Conservation (phyloP, 2,113 vertebrate species). For the Scalopus aquaticus region DNA sequence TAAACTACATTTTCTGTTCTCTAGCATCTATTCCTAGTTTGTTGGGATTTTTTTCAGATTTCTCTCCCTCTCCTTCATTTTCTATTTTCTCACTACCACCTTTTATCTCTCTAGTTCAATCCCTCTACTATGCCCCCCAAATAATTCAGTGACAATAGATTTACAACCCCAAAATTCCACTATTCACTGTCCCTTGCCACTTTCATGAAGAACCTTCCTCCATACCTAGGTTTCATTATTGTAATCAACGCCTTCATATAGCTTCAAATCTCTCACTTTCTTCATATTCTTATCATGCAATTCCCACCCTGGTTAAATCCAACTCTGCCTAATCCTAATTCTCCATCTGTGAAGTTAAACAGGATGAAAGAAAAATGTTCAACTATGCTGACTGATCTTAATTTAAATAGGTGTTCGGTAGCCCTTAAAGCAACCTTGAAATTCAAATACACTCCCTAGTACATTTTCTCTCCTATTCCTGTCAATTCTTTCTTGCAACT, state of each 20-base stretch:
- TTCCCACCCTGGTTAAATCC: not conserved
- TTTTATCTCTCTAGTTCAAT: not conserved
- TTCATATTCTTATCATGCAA: not conserved
- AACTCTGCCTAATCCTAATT: not conserved
- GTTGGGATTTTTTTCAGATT: not conserved
- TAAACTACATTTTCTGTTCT: not conserved
- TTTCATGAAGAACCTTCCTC: not conserved
- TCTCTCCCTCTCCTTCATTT: too few relatives aligned
- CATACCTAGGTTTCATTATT: not conserved
- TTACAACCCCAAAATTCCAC: not conserved
- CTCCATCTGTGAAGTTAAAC: not conserved
- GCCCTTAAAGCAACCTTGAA: not conserved
- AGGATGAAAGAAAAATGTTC: not conserved
- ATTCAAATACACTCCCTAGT: not conserved
- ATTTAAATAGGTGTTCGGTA: not conserved
- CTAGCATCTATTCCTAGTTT: not conserved
- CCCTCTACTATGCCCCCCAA: not conserved
- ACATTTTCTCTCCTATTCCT: not conserved
- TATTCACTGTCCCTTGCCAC: not conserved
- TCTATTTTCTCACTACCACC: not conserved
- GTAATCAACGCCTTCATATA: not conserved
- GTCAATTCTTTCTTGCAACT: not conserved
- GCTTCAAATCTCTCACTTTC: not conserved
- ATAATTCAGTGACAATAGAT: not conserved
- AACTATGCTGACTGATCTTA: not conserved